Evolutionary conservation across 2,888 invertebrate genomes (phyloP).

Genomic region (Platerodrilus igneus): DNA sequence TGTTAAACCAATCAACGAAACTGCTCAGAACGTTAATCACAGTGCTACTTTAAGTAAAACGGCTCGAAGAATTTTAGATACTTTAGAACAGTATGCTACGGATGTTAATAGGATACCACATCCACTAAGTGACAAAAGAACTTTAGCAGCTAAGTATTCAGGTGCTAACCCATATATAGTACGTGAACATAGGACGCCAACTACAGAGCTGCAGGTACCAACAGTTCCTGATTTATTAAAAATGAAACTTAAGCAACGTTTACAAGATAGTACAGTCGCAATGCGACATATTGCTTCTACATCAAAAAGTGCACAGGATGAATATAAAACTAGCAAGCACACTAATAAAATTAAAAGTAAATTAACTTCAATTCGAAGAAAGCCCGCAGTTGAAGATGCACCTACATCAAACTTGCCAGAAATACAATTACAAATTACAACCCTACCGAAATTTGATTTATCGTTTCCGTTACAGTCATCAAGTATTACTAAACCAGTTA

Average conservation of each 20-base stretch:
- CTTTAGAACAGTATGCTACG: slow-evolving; percentile 77
- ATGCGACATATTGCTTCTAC: slow-evolving; percentile 59
- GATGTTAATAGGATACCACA: slow-evolving; percentile 75
- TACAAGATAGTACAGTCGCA: slow-evolving; percentile 58
- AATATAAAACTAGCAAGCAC: slow-evolving; percentile 42
- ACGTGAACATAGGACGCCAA: slow-evolving; percentile 33
- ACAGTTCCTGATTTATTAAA: slow-evolving; percentile 60
- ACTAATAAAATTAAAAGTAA: slow-evolving; percentile 49
- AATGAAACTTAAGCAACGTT: slow-evolving; percentile 55
- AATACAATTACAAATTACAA: slow-evolving; percentile 53
- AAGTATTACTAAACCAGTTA: slow-evolving; percentile 12
- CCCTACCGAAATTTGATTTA: slow-evolving; percentile 56
- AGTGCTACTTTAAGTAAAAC: slow-evolving; percentile 65
- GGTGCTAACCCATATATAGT: slow-evolving; percentile 40
- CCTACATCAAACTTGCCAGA: slow-evolving; percentile 52
- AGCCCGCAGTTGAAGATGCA: slow-evolving; percentile 38
- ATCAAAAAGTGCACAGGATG: slow-evolving; percentile 48
- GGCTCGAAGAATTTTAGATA: slow-evolving; percentile 71
- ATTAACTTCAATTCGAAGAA: slow-evolving; percentile 36
- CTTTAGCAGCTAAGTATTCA: slow-evolving; percentile 35
- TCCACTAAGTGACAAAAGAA: slow-evolving; percentile 39
- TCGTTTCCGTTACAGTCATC: slow-evolving; percentile 41
- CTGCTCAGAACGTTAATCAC: slow-evolving; percentile 36
- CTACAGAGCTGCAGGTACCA: slow-evolving; percentile 56
- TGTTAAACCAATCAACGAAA: slow-evolving; percentile 48